These are phyloP conservation scores for Nymphicus hollandicus DNA, from an alignment of 2,113 vertebrate species.

Conservation along the genomic window DNA sequence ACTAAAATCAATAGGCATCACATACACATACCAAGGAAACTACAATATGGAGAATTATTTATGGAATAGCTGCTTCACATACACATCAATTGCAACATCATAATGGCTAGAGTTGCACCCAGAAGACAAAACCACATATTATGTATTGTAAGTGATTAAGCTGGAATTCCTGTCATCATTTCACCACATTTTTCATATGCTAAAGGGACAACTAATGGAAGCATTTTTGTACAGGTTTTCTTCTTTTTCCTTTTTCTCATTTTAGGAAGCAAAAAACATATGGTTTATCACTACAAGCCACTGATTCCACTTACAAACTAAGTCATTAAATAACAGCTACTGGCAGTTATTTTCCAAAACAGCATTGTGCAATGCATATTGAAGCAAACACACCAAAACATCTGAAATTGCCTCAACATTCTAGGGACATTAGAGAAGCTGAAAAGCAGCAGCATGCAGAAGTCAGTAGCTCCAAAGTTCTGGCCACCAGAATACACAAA, in stretches of 20 bases:
- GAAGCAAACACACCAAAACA: neutral
- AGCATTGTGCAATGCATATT: neutral
- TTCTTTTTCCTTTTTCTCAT: neutral
- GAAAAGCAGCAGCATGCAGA: neutral
- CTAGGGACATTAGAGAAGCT: neutral
- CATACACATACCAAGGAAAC: neutral
- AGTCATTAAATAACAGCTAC: neutral
- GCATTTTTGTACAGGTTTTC: neutral
- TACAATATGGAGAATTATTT: neutral
- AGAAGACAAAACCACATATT: neutral
- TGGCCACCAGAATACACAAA: neutral
- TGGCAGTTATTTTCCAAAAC: neutral
- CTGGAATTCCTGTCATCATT: neutral
- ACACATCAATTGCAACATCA: neutral
- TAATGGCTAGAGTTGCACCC: neutral
- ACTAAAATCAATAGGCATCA: neutral
- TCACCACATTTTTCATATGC: neutral
- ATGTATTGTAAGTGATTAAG: neutral
- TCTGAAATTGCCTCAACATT: neutral
- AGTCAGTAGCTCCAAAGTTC: neutral
- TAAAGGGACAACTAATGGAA: neutral
- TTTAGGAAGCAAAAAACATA: neutral
- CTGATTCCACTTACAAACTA: neutral
- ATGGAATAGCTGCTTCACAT: neutral
- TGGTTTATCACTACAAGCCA: neutral